Base-by-base conservation (phyloP, 2,113 vertebrate species). In the Grammomys dolichurus region DNA sequence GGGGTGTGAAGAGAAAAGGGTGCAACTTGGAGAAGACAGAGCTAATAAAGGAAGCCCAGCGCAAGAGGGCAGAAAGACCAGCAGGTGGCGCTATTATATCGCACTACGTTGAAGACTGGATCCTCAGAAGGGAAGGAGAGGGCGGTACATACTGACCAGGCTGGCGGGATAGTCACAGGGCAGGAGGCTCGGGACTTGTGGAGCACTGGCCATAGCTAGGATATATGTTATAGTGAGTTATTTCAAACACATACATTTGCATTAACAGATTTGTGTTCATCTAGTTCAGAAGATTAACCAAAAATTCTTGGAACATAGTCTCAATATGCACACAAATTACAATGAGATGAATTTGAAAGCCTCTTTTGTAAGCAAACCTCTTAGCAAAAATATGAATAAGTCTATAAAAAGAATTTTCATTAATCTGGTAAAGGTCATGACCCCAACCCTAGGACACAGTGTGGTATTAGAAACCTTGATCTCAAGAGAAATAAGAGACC, bases 61-160 rank as follows among this genome's bases (percentile, higher is more conserved):
- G 12, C 1, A 33, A 75, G 13, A 51, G 67, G 3, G 31, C 43
- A 60, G 77, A 92, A 48, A 95, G 31, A 85, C 87, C 97, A 96
- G 95, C 56, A 97, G 96, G 82, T 96, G 97, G 96, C 9, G 78
- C 73, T 28, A 87, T 13, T 7, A 89, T 48, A 91, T 80, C 65
- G 91, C 54, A 85, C n/a, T 28, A 60, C 46, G 28, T 80, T 67
- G 84, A 80, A 76, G 78, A 36, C 17, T 0, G 1, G 43, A 24
- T 22, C 51, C 7, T 2, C 16, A 20, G 56, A 36, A 22, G 17
- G 28, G 6, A 9, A 24, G 0, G 3, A 40, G 1, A 14, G 9
- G 5, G 0, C 28, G 7, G 22, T 0, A n/a, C 4, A 26, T 0
- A 77, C 67, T 67, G 28, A 56, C 77, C 70, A 58, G 36, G 48